A percentile compares a stretch with the other conserved stretches of the same genome.
Conservation (phyloP, 2,888 invertebrate species). For the Pimpla rufipes region DNA sequence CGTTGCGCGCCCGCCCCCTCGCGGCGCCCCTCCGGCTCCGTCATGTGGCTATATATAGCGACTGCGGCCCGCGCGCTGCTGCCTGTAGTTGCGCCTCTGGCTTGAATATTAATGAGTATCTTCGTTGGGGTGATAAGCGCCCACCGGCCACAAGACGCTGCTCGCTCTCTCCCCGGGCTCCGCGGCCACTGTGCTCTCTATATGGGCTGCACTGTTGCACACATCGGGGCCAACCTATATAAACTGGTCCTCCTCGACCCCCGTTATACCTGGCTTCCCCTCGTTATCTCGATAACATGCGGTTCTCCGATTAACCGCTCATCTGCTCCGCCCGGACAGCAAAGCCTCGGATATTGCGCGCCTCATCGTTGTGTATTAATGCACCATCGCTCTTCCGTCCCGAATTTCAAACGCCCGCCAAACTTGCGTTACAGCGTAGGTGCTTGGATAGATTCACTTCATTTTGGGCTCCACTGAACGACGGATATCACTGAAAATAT, state of each 20-base stretch:
- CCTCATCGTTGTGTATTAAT: constrained; percentile 30
- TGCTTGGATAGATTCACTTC: background rate
- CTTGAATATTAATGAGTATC: constrained; percentile 65
- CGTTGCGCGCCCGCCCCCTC: background rate
- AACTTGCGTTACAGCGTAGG: background rate
- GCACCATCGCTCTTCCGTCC: constrained; percentile 31
- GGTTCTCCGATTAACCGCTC: constrained; percentile 58
- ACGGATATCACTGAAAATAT: too few species aligned
- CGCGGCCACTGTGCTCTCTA: background rate
- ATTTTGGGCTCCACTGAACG: too few species aligned
- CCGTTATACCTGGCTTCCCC: constrained; percentile 37
- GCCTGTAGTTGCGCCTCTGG: constrained; percentile 32
- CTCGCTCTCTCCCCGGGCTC: constrained; percentile 35
- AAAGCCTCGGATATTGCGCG: constrained; percentile 11
- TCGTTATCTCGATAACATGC: constrained; percentile 60
- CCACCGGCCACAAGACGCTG: constrained; percentile 40
- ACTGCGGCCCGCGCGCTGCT: background rate
- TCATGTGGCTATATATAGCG: background rate
- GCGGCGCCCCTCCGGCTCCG: background rate
- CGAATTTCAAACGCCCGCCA: background rate
- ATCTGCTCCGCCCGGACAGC: constrained; percentile 41
- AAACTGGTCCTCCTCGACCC: constrained; percentile 31
- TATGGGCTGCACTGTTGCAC: constrained; percentile 25
- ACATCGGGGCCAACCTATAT: constrained; percentile 38
- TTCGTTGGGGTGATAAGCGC: constrained; percentile 60